Conservation (phyloP, 2,797 vertebrate species). For the Chelon labrosus region DNA sequence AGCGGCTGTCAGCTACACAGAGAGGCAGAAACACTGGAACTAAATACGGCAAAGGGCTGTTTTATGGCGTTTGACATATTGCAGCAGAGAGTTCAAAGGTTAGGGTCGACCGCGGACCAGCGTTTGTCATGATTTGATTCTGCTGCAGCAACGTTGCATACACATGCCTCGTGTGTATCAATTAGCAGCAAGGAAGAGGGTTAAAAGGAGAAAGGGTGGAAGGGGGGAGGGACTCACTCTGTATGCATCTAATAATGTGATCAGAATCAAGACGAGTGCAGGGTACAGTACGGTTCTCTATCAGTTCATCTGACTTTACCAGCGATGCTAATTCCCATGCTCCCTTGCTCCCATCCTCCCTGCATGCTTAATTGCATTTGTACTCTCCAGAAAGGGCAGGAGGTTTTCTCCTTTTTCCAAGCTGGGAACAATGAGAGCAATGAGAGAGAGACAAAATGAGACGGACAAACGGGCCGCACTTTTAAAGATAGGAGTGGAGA, state of each 20-base stretch:
- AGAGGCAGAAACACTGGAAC: slow-evolving; percentile 7
- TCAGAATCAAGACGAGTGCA: slow-evolving; percentile 33
- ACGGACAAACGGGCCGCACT: slow-evolving; percentile 23
- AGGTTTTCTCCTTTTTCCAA: slow-evolving; percentile 8
- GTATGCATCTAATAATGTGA: slow-evolving; percentile 27
- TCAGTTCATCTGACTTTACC: slow-evolving; percentile 56
- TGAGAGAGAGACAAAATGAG: slow-evolving; percentile 19
- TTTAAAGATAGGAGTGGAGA: slow-evolving; percentile 16
- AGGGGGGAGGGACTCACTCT: neutral
- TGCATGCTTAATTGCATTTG: slow-evolving; percentile 51
- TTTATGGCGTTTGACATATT: neutral
- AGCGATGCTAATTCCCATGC: slow-evolving; percentile 40
- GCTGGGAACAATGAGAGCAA: slow-evolving; percentile 28
- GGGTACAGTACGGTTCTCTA: slow-evolving; percentile 33
- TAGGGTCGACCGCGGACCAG: neutral
- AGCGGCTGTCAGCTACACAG: slow-evolving; percentile 27
- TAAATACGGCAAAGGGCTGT: slow-evolving; percentile 1
- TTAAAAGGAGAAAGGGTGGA: slow-evolving; percentile 1
- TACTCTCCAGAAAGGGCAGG: slow-evolving; percentile 14
- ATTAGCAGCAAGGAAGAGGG: slow-evolving; percentile 23
- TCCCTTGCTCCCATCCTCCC: slow-evolving; percentile 31
- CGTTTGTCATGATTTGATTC: neutral
- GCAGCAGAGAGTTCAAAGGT: slow-evolving; percentile 41
- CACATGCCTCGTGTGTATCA: slow-evolving; percentile 23
- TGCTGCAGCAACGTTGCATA: slow-evolving; percentile 32